Percentiles rank a stretch among this genome's conserved stretches.
Conservation (phyloP, 1,140 invertebrate genomes). For the Drosophila pectinifera region DNA sequence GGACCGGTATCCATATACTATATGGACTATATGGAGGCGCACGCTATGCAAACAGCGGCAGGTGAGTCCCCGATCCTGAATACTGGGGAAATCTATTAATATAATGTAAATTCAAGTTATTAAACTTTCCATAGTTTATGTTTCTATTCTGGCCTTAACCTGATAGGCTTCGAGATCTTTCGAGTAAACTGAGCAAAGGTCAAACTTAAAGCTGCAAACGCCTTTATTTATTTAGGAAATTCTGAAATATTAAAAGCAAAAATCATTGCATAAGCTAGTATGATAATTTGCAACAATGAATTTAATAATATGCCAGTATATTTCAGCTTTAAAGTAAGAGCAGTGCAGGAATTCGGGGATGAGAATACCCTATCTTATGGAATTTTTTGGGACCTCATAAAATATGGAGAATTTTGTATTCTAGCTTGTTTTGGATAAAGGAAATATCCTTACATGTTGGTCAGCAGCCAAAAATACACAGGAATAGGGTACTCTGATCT, state of each 20-base stretch:
- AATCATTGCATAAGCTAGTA: neutral
- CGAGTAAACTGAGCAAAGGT: neutral
- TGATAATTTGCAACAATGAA: conserved; percentile 8
- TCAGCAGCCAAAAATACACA: too few relatives aligned
- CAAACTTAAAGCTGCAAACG: neutral
- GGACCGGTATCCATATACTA: conserved; percentile 85
- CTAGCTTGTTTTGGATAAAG: too few relatives aligned
- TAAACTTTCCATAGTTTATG: neutral
- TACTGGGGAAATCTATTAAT: conserved; percentile 1
- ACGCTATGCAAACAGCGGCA: conserved; percentile 70
- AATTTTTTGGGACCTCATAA: too few relatives aligned
- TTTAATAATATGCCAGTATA: neutral
- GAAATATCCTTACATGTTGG: too few relatives aligned
- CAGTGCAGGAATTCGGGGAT: too few relatives aligned
- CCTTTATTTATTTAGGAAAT: neutral
- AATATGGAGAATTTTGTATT: too few relatives aligned
- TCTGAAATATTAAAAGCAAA: neutral
- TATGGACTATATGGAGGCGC: conserved; percentile 78
- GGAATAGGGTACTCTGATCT: too few relatives aligned
- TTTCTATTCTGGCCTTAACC: conserved; percentile 1
- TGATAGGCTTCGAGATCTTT: neutral
- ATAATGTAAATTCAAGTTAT: neutral
- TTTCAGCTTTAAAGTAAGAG: neutral
- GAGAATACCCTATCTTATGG: neutral
- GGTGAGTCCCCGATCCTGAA: conserved; percentile 45